A percentile compares a stretch with the other conserved stretches of the same genome.
phyloP scores from a whole-genome alignment of 2,113 vertebrate species.

The Indicator indicator region DNA sequence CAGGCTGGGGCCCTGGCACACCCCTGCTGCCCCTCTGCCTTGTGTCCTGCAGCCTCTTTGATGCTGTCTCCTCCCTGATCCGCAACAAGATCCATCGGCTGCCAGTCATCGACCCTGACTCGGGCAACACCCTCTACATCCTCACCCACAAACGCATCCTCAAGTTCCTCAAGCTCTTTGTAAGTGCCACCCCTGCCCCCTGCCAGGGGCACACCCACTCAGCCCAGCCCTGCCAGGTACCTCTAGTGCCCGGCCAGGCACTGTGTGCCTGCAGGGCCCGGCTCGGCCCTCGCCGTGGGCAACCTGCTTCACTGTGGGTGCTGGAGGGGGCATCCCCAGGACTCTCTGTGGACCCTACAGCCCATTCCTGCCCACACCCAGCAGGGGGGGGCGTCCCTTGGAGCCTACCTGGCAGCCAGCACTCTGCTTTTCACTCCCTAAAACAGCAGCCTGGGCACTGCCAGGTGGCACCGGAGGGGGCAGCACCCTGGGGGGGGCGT shows the following conservation, averaged over 20 bases:
- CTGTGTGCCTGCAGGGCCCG: accelerated
- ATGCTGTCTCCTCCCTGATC: conserved; percentile 95
- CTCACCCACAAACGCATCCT: conserved; percentile 99
- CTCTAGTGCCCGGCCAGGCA: neutral
- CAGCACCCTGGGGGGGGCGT: neutral
- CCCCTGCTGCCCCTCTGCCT: neutral
- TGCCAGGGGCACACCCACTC: accelerated
- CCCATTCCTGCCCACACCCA: too few species aligned
- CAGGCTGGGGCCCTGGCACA: neutral
- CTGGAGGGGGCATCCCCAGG: too few species aligned
- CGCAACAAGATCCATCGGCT: conserved; percentile 96
- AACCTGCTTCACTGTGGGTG: too few species aligned
- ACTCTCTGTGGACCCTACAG: too few species aligned
- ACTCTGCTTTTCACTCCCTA: neutral
- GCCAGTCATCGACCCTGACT: conserved; percentile 93
- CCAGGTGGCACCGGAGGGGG: neutral
- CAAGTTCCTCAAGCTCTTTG: conserved; percentile 98
- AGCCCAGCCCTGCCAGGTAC: neutral
- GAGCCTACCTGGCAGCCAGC: neutral
- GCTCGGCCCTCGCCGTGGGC: accelerated
- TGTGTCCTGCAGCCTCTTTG: conserved; percentile 84
- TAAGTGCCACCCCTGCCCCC: conserved; percentile 72
- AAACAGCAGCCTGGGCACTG: neutral
- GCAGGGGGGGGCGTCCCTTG: too few species aligned
- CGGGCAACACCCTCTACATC: conserved; percentile 96